Evolutionary conservation across 2,888 invertebrate species (phyloP).

Genomic region (Machimus rusticus): DNA sequence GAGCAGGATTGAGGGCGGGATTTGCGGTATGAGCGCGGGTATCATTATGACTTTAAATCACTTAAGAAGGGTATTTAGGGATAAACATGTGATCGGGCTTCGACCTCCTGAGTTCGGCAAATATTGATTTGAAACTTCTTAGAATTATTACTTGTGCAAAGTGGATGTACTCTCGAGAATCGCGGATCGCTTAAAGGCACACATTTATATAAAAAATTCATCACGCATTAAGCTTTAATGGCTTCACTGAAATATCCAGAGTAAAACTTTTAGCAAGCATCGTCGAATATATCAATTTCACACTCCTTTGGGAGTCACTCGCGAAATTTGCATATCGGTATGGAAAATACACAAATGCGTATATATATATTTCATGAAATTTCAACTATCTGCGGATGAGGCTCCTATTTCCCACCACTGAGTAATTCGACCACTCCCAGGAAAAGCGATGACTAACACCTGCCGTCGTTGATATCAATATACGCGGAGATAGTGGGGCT

Average conservation of each 20-base stretch:
- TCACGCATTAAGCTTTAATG: not conserved
- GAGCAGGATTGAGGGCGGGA: not conserved
- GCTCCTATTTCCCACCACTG: not conserved
- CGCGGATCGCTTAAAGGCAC: not conserved
- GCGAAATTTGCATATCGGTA: not conserved
- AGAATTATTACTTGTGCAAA: not conserved
- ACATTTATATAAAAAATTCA: not conserved
- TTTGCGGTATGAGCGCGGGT: not conserved
- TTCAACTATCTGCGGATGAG: not conserved
- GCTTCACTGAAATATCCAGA: not conserved
- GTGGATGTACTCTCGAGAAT: not conserved
- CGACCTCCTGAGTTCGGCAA: not conserved
- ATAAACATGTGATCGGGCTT: not conserved
- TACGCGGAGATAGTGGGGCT: not conserved
- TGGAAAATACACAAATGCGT: not conserved
- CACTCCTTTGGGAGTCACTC: not conserved
- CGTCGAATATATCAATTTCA: not conserved
- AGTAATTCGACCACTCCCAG: conserved; percentile 32
- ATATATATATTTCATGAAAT: conserved; percentile 1
- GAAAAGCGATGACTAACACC: conserved; percentile 23
- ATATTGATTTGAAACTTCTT: not conserved
- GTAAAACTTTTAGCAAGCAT: not conserved
- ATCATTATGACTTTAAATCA: not conserved
- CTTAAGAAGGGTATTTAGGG: not conserved
- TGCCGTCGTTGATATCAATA: not conserved